These are phyloP conservation scores for Oppia nitens DNA, from an alignment of 1,140 invertebrate species.

Conservation along the genomic window DNA sequence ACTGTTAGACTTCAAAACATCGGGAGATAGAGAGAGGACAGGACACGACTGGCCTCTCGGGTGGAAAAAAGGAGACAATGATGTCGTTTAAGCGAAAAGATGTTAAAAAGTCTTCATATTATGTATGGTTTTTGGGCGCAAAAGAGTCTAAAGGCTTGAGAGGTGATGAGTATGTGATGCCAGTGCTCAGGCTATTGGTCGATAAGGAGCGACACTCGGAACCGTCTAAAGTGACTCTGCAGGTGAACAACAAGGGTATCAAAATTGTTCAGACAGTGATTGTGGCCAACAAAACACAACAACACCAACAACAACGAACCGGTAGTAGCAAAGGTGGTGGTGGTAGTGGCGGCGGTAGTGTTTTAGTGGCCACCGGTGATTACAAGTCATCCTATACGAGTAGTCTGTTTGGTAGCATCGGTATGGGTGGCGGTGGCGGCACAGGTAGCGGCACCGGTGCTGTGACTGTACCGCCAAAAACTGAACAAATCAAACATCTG, in stretches of 20 bases:
- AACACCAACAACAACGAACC: too few species aligned
- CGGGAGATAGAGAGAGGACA: neutral
- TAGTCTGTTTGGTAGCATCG: neutral
- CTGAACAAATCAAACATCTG: slow-evolving; percentile 66
- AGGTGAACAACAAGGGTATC: slow-evolving; percentile 73
- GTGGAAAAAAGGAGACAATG: neutral
- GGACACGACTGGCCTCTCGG: neutral
- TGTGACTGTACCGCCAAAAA: slow-evolving; percentile 19
- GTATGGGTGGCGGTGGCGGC: too few species aligned
- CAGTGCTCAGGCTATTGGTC: slow-evolving; percentile 64
- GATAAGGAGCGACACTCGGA: slow-evolving; percentile 64
- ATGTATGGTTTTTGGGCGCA: slow-evolving; percentile 93
- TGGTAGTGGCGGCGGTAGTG: too few species aligned
- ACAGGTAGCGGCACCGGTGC: too few species aligned
- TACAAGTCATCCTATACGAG: neutral
- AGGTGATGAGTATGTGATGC: slow-evolving; percentile 56
- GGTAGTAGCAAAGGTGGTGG: too few species aligned
- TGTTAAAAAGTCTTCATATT: slow-evolving; percentile 88
- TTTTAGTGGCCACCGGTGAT: too few species aligned
- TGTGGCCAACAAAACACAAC: slow-evolving; percentile 27
- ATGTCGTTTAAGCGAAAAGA: slow-evolving; percentile 30
- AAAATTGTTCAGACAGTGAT: slow-evolving; percentile 65
- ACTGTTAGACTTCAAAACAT: neutral
- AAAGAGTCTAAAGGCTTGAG: slow-evolving; percentile 77
- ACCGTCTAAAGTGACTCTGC: slow-evolving; percentile 68